These are phyloP conservation scores for Drosophila miranda DNA, from an alignment of 1,140 invertebrate species.

Conservation along the genomic window DNA sequence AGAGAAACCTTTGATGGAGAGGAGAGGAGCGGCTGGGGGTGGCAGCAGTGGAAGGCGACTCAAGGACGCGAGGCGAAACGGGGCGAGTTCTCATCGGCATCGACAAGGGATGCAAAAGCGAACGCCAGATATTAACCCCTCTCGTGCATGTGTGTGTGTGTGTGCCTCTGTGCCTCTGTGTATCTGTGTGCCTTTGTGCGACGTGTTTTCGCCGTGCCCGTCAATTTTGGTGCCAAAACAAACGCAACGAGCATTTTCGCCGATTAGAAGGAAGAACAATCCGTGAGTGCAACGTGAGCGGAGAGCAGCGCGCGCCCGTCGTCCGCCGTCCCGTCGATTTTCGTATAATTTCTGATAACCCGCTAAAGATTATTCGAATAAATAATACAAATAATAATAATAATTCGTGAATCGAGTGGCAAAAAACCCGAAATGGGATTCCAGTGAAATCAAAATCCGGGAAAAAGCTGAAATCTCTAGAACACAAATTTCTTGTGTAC, in stretches of 20 bases:
- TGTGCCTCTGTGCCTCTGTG: slow-evolving; percentile 29
- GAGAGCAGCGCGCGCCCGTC: slow-evolving; percentile 54
- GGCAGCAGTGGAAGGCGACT: slow-evolving; percentile 35
- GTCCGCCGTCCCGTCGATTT: slow-evolving; percentile 8
- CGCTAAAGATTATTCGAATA: slow-evolving; percentile 25
- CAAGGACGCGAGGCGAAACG: slow-evolving; percentile 59
- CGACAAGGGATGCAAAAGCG: slow-evolving; percentile 77
- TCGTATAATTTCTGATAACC: slow-evolving; percentile 24
- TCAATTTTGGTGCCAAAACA: slow-evolving; percentile 81
- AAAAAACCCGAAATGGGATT: slow-evolving; percentile 10
- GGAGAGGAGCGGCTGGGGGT: slow-evolving; percentile 16
- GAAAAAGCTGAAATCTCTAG: slow-evolving; percentile 3
- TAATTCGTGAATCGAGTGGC: background rate
- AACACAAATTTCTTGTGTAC: slow-evolving; percentile 21
- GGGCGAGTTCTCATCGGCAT: slow-evolving; percentile 47
- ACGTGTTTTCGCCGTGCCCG: slow-evolving; percentile 68
- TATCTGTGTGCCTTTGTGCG: slow-evolving; percentile 55
- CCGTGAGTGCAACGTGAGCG: slow-evolving; percentile 79
- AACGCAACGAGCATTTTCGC: slow-evolving; percentile 78
- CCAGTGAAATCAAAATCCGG: slow-evolving; percentile 19
- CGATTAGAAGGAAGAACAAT: slow-evolving; percentile 80
- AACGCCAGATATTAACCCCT: slow-evolving; percentile 76
- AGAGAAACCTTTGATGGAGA: slow-evolving; percentile 25
- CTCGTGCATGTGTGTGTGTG: slow-evolving; percentile 24
- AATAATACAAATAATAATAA: slow-evolving; percentile 15